Conservation (phyloP, 2,888 invertebrate genomes). For the Chalcis sispes region DNA sequence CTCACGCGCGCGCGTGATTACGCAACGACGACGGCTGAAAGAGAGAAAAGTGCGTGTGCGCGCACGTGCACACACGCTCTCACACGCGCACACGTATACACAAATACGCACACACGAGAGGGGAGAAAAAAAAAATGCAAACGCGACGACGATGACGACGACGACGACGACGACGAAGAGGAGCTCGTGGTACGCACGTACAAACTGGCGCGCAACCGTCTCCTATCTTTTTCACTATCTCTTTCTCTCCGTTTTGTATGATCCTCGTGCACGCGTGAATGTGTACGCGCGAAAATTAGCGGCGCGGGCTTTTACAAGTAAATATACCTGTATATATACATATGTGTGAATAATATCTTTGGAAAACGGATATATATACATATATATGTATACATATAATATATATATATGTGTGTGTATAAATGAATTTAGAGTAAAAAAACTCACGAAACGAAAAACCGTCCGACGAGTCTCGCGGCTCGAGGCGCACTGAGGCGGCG, state of each 20-base stretch:
- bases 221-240: no score
- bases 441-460: no score
- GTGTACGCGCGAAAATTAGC: slow-evolving; percentile 5
- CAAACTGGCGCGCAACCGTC: no score
- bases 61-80: no score
- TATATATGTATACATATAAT: not conserved
- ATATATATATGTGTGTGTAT: no score
- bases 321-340: no score
- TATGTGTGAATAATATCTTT: not conserved
- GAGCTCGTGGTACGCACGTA: not conserved
- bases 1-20: not conserved
- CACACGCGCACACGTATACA: no score
- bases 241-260: no score
- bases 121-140: not conserved
- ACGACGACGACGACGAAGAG: not conserved
- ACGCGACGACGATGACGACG: not conserved
- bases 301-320: slow-evolving; percentile 8
- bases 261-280: slow-evolving; percentile 27
- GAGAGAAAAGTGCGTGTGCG: no score
- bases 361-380: not conserved
- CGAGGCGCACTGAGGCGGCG: slow-evolving; percentile 54
- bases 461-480: slow-evolving; percentile 50
- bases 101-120: not conserved
- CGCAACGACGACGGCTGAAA: not conserved
- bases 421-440: no score